Evolutionary conservation across 2,888 invertebrate genomes (phyloP).

Genomic region (Cephus runcator): DNA sequence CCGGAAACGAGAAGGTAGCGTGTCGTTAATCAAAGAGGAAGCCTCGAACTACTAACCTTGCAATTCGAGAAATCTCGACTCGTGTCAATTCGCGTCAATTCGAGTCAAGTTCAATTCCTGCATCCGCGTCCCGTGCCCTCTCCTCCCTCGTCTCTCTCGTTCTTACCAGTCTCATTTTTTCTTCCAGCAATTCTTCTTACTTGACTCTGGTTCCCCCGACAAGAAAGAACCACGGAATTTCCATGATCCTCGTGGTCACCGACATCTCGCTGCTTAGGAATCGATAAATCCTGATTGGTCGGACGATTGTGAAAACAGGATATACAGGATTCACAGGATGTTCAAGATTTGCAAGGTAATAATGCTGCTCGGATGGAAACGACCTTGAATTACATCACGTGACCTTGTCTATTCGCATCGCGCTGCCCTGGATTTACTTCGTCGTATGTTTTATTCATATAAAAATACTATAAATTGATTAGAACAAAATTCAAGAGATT

Average conservation of each 20-base stretch:
- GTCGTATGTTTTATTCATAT: background rate
- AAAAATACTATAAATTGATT: background rate
- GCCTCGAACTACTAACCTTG: conserved; percentile 27
- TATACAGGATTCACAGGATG: background rate
- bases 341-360: background rate
- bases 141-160: background rate
- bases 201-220: background rate
- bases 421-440: background rate
- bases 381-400: background rate
- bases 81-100: background rate
- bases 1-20: background rate
- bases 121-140: background rate
- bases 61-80: conserved; percentile 19
- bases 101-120: background rate
- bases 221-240: background rate
- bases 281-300: background rate
- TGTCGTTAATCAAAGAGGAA: conserved; percentile 14
- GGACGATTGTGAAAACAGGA: background rate
- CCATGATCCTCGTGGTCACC: background rate
- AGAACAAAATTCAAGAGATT: background rate
- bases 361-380: background rate
- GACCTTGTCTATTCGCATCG: background rate
- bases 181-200: background rate
- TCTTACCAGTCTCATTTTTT: background rate
- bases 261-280: background rate